These are phyloP conservation scores for Dissostichus mawsoni DNA, from an alignment of 2,113 vertebrate genomes.

Conservation along the genomic window DNA sequence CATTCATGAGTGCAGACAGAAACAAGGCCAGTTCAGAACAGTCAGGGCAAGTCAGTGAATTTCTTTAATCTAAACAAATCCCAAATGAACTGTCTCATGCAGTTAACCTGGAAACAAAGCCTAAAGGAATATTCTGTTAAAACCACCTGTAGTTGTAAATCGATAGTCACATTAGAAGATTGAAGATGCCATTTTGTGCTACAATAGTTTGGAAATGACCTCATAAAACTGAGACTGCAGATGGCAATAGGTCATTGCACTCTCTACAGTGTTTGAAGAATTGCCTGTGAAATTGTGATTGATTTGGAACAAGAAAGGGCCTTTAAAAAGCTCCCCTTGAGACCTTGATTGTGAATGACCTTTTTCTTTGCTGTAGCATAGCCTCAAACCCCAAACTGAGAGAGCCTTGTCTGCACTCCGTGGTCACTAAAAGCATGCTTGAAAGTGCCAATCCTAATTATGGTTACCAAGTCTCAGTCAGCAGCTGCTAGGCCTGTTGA, in stretches of 20 bases:
- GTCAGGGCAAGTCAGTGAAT: background rate
- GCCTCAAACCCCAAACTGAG: slow-evolving; percentile 78
- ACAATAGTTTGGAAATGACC: slow-evolving; percentile 38
- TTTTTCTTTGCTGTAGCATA: slow-evolving; percentile 76
- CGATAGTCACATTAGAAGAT: slow-evolving; percentile 26
- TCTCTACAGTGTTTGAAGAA: slow-evolving; percentile 62
- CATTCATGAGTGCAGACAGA: slow-evolving; percentile 15
- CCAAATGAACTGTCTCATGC: background rate
- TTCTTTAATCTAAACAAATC: slow-evolving; percentile 1
- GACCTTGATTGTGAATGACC: slow-evolving; percentile 81
- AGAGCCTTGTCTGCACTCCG: slow-evolving; percentile 76
- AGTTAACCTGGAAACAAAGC: background rate
- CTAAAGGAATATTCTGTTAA: background rate
- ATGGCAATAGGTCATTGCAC: slow-evolving; percentile 57
- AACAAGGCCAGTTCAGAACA: background rate
- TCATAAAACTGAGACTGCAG: slow-evolving; percentile 45
- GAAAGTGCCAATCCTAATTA: slow-evolving; percentile 81
- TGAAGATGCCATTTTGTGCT: slow-evolving; percentile 20
- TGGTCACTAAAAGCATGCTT: slow-evolving; percentile 74
- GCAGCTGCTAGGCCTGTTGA: slow-evolving; percentile 68
- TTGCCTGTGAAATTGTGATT: slow-evolving; percentile 74
- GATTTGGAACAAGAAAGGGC: slow-evolving; percentile 67
- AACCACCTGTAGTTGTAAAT: slow-evolving; percentile 9
- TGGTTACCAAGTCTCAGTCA: slow-evolving; percentile 67
- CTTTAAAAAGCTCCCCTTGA: slow-evolving; percentile 67